phyloP scores from a whole-genome alignment of 2,888 invertebrate genomes.

The Spodoptera picta region DNA sequence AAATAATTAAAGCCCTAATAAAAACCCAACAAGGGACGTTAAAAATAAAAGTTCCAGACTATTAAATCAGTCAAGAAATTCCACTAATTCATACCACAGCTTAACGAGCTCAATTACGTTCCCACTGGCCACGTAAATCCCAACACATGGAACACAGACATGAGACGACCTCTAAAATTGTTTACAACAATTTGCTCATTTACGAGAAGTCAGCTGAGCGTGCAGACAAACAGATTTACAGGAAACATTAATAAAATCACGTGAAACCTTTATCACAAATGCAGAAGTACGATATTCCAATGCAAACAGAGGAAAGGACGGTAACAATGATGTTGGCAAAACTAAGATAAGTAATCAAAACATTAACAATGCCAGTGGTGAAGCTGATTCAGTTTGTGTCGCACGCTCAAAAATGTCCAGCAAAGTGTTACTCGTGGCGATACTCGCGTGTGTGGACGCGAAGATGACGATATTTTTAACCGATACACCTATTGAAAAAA shows the following conservation, averaged over 20 bases:
- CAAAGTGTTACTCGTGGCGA: constrained; percentile 50
- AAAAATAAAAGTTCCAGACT: constrained; percentile 26
- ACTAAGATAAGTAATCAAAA: constrained; percentile 72
- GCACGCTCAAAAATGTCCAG: constrained; percentile 63
- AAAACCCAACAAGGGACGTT: constrained; percentile 1
- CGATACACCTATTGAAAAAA: constrained; percentile 73
- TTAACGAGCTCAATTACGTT: constrained; percentile 52
- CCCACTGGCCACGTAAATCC: constrained; percentile 34
- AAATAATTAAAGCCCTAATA: background rate
- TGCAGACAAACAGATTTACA: constrained; percentile 46
- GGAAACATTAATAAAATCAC: constrained; percentile 11
- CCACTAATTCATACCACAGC: constrained; percentile 27
- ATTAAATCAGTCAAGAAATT: constrained; percentile 23
- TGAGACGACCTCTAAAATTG: constrained; percentile 66
- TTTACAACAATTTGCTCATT: constrained; percentile 72
- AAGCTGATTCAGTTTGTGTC: constrained; percentile 56
- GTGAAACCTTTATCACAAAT: constrained; percentile 39
- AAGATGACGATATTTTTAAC: constrained; percentile 70
- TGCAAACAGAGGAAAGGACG: constrained; percentile 22
- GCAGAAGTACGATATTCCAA: constrained; percentile 59
- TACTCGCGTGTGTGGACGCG: constrained; percentile 65
- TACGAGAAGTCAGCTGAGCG: constrained; percentile 61
- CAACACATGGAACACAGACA: constrained; percentile 29
- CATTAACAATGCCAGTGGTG: constrained; percentile 66
- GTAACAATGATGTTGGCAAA: constrained; percentile 61